Evolutionary conservation across 2,797 vertebrate genomes (phyloP).

Genomic region (Gadopsis bispinosus): DNA sequence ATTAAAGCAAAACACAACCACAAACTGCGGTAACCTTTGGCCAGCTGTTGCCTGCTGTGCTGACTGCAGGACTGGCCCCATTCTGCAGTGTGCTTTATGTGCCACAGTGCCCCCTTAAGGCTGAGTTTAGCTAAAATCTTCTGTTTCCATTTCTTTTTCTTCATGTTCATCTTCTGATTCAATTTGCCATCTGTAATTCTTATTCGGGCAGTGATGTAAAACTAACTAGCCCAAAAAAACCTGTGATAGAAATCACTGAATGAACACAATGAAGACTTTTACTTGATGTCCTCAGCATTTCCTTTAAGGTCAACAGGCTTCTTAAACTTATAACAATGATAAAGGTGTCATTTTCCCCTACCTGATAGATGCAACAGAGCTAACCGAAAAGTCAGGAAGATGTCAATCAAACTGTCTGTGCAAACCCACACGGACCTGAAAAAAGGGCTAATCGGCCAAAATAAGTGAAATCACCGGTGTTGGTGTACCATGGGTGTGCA

Average conservation of each 20-base stretch:
- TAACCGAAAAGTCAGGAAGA: not conserved
- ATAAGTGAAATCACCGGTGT: not conserved
- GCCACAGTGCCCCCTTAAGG: not conserved
- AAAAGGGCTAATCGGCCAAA: not conserved
- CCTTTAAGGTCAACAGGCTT: not conserved
- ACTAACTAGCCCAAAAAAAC: slow-evolving; percentile 25
- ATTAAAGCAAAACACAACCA: not conserved
- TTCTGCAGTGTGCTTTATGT: not conserved
- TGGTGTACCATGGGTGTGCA: not conserved
- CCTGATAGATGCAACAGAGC: not conserved
- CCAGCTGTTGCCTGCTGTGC: not conserved
- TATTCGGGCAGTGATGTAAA: slow-evolving; percentile 1
- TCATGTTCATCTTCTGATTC: slow-evolving; percentile 33
- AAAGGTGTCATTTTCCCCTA: not conserved
- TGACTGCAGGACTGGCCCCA: not conserved
- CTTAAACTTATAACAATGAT: not conserved
- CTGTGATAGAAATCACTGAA: slow-evolving; percentile 24
- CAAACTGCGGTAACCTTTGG: no score
- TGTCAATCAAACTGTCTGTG: not conserved
- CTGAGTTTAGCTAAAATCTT: not conserved
- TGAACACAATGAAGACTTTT: slow-evolving; percentile 1
- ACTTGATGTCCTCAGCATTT: not conserved
- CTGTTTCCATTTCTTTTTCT: slow-evolving; percentile 6
- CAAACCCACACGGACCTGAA: not conserved
- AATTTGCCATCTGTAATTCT: slow-evolving; percentile 19